Conservation (phyloP, 2,113 vertebrate species). For the Butorides virescens region DNA sequence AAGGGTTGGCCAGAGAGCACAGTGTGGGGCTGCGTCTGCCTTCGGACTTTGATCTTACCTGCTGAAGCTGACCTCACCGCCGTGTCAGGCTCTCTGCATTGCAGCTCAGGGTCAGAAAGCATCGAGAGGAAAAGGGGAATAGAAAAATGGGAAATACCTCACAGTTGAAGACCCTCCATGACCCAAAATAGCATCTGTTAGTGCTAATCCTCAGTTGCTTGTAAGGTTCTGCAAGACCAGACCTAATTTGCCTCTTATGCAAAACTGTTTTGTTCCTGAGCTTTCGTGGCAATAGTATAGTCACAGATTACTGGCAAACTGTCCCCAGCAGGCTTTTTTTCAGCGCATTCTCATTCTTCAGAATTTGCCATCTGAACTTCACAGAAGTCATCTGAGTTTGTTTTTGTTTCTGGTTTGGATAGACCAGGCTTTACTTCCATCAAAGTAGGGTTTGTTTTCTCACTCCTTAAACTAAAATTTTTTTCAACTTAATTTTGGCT, state of each 20-base stretch:
- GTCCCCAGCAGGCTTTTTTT: background rate
- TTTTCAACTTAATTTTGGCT: background rate
- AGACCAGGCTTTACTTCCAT: background rate
- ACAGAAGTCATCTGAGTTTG: background rate
- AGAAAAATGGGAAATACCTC: conserved; percentile 37
- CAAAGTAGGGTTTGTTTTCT: background rate
- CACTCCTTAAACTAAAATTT: background rate
- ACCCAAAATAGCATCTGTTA: conserved; percentile 15
- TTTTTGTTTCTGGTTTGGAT: background rate
- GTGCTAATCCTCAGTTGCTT: background rate
- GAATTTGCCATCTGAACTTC: background rate
- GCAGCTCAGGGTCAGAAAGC: conserved; percentile 12
- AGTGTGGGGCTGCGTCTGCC: background rate
- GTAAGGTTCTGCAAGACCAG: background rate
- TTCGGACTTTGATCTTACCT: conserved; percentile 52
- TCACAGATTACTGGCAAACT: background rate
- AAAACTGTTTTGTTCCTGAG: background rate
- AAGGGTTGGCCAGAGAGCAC: background rate
- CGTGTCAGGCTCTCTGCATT: background rate
- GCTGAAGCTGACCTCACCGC: conserved; percentile 2
- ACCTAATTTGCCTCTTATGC: background rate
- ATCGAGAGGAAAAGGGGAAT: background rate
- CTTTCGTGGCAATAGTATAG: background rate
- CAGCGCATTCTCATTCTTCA: background rate
- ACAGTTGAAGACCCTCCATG: background rate